Evolutionary conservation across 2,888 invertebrate species (phyloP).

Genomic region (Heliconius cydno): DNA sequence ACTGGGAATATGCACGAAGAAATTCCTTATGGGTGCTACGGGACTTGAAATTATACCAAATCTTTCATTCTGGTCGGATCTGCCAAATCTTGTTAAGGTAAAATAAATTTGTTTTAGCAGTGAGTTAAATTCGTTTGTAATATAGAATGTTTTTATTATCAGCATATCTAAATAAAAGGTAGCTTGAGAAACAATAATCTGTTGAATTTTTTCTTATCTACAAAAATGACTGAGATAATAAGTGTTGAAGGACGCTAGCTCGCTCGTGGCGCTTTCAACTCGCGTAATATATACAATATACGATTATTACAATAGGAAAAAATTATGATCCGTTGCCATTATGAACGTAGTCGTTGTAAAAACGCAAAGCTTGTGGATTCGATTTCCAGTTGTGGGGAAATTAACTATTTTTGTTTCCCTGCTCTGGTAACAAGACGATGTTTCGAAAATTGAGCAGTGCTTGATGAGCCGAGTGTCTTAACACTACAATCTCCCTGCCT

Average conservation of each 20-base stretch:
- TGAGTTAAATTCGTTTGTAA: neutral
- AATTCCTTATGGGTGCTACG: slow-evolving; percentile 87
- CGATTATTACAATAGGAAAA: too few relatives aligned
- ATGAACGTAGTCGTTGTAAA: neutral
- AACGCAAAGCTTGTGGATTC: neutral
- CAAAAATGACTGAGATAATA: too few relatives aligned
- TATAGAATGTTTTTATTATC: neutral
- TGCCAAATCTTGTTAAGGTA: slow-evolving; percentile 88
- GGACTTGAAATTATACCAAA: slow-evolving; percentile 90
- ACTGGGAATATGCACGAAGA: slow-evolving; percentile 86
- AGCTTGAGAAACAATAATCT: too few relatives aligned
- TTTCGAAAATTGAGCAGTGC: too few relatives aligned
- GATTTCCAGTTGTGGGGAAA: neutral
- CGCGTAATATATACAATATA: neutral
- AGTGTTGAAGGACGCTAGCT: too few relatives aligned
- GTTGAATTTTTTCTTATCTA: too few relatives aligned
- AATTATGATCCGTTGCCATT: too few relatives aligned
- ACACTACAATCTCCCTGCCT: too few relatives aligned
- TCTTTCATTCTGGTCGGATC: slow-evolving; percentile 87
- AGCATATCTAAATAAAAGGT: too few relatives aligned
- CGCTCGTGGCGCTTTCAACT: too few relatives aligned
- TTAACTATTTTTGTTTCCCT: neutral
- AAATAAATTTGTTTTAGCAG: slow-evolving; percentile 45
- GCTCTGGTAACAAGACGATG: neutral
- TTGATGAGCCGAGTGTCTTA: too few relatives aligned